These are phyloP conservation scores for Triplophysa bombifrons DNA, from an alignment of 2,797 vertebrate genomes.

Conservation along the genomic window DNA sequence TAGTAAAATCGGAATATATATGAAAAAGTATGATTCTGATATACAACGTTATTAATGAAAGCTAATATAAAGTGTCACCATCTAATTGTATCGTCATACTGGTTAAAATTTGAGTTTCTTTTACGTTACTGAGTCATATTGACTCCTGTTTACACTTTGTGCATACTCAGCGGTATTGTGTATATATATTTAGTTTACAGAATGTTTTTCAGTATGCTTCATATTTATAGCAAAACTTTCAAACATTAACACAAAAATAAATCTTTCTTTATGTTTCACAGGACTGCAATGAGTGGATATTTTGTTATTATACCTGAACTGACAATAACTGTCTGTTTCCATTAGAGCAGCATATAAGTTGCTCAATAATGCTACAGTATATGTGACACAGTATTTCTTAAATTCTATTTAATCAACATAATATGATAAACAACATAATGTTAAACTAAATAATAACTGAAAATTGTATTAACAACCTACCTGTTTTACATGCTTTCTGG, in stretches of 20 bases:
- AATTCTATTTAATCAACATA: too few relatives aligned
- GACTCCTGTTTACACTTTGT: conserved; percentile 73
- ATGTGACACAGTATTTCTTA: too few relatives aligned
- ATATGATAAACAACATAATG: too few relatives aligned
- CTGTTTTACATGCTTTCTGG: too few relatives aligned
- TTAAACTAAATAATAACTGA: too few relatives aligned
- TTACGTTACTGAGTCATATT: conserved; percentile 83
- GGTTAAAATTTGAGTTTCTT: conserved; percentile 52
- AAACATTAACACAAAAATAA: conserved; percentile 47
- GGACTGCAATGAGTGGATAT: neutral
- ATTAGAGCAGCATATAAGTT: too few relatives aligned
- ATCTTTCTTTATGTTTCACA: conserved; percentile 11
- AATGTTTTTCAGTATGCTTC: conserved; percentile 50
- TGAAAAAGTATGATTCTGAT: neutral
- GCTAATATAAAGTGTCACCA: conserved; percentile 28
- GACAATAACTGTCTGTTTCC: neutral
- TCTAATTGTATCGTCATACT: conserved; percentile 51
- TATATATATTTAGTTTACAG: conserved; percentile 64
- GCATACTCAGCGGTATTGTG: conserved; percentile 65
- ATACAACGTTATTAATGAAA: conserved; percentile 4
- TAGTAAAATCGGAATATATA: neutral
- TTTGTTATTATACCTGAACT: neutral
- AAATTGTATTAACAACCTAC: too few relatives aligned
- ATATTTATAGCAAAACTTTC: conserved; percentile 70
- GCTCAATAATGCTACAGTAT: too few relatives aligned